phyloP scores from a whole-genome alignment of 2,797 vertebrate genomes.

The Brotula barbata region DNA sequence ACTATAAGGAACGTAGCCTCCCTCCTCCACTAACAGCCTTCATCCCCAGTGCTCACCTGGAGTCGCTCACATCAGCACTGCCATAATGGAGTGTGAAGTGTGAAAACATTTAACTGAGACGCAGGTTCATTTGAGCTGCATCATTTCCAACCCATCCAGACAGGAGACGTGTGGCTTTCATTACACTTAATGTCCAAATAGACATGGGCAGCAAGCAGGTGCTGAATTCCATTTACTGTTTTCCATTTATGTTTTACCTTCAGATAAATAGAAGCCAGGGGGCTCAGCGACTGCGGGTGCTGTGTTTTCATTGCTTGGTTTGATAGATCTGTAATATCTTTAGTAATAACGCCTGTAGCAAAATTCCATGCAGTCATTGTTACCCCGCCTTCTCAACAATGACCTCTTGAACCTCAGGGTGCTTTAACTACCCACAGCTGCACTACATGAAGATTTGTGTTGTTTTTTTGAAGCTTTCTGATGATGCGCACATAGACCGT shows the following conservation, averaged over 20 bases:
- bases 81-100: slow-evolving; percentile 81
- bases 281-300: slow-evolving; percentile 35
- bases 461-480: slow-evolving; percentile 40
- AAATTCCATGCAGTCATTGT: slow-evolving; percentile 35
- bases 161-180: slow-evolving; percentile 78
- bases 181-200: slow-evolving; percentile 78
- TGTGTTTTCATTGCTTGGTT: slow-evolving; percentile 52
- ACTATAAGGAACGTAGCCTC: slow-evolving; percentile 44
- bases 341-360: slow-evolving; percentile 35
- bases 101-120: slow-evolving; percentile 79
- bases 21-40: slow-evolving; percentile 56
- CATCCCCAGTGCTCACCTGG: slow-evolving; percentile 62
- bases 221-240: slow-evolving; percentile 60
- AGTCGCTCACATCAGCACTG: slow-evolving; percentile 63
- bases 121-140: slow-evolving; percentile 78
- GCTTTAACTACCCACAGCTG: slow-evolving; percentile 42
- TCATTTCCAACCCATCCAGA: slow-evolving; percentile 73
- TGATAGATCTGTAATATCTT: slow-evolving; percentile 53
- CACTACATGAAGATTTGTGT: slow-evolving; percentile 44
- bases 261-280: slow-evolving; percentile 64
- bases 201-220: slow-evolving; percentile 60
- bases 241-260: slow-evolving; percentile 67
- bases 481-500: slow-evolving; percentile 29
- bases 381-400: slow-evolving; percentile 40
- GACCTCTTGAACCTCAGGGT: slow-evolving; percentile 53